Base-by-base conservation (phyloP, 2,888 invertebrate genomes). In the Phalera bucephala region DNA sequence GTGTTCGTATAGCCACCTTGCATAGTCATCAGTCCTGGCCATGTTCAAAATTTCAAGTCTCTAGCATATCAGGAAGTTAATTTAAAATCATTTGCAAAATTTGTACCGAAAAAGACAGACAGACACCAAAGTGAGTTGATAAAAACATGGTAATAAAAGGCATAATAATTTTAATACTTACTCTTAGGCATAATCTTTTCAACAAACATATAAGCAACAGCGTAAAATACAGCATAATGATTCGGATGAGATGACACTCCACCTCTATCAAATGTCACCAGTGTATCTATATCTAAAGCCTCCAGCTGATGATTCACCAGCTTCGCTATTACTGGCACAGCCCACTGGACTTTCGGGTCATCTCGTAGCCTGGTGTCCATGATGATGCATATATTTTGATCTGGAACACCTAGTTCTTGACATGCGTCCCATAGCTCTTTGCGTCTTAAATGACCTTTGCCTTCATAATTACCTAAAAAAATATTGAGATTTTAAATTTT, bases 161-260 rank as follows among this genome's bases (percentile, higher is more conserved):
- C n/a, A 34, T n/a, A n/a, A n/a, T n/a, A 43, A 31, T 15, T 15
- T 34, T 6, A 10, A 23, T 27, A 91, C 92, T 92, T 78, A 95
- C 95, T 91, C 77, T 91, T 89, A 57, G 95, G 95, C 84, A 95
- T 91, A 75, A 92, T 90, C 70, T 93, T 93, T 61, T 94, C 93
- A 72, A 95, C 91, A 77, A 94, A 94, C 69, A 96, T 91, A 65
- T 95, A 93, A 35, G 95, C 94, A 32, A 96, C 91, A 35, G 95
- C 95, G 85, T 94, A 95, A 77, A 95, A 96, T 47, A 96, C 92
- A 42, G 96, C 94, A 46, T 93, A 93, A 76, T 99, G 99, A 88
- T 99, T 99, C 13, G 92, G 90, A 86, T 99, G 99, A 3, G 95
- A 93, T 57, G 98, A 98, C 3, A 99, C 94, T 32, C 99, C 99